A percentile compares a stretch with the other conserved stretches of the same genome.
phyloP scores from a whole-genome alignment of 1,140 invertebrate genomes.

The Antheraea mylitta region DNA sequence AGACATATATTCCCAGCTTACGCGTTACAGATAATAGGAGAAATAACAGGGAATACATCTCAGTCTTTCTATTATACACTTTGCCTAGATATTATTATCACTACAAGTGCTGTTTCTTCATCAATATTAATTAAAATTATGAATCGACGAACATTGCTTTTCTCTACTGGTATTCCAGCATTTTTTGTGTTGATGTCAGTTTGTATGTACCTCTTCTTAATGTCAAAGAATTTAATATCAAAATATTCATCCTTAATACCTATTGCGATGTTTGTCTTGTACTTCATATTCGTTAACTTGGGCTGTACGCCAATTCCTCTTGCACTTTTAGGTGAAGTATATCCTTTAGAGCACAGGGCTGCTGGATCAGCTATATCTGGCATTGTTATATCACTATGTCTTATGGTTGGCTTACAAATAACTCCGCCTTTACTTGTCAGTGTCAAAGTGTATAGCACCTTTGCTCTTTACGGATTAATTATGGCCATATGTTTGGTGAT shows the following conservation, averaged over 20 bases:
- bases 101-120: constrained; percentile 46
- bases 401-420: constrained; percentile 45
- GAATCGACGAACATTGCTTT: constrained; percentile 49
- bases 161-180: constrained; percentile 44
- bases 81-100: constrained; percentile 29
- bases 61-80: constrained; percentile 51
- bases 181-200: constrained; percentile 34
- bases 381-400: constrained; percentile 32
- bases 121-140: constrained; percentile 50
- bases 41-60: constrained; percentile 43
- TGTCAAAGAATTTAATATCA: constrained; percentile 33
- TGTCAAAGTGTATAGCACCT: constrained; percentile 51
- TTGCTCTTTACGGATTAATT: constrained; percentile 40
- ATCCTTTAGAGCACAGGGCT: constrained; percentile 52
- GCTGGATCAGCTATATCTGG: constrained; percentile 43
- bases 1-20: constrained; percentile 63
- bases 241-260: constrained; percentile 44
- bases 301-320: constrained; percentile 24
- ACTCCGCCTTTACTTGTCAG: constrained; percentile 48
- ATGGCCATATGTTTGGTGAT: constrained; percentile 33
- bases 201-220: constrained; percentile 44
- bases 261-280: constrained; percentile 42
- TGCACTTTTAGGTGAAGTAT: constrained; percentile 57
- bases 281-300: constrained; percentile 54
- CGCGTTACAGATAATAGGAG: constrained; percentile 49